Conservation (phyloP, 2,113 vertebrate genomes). For the Colinus virginianus region DNA sequence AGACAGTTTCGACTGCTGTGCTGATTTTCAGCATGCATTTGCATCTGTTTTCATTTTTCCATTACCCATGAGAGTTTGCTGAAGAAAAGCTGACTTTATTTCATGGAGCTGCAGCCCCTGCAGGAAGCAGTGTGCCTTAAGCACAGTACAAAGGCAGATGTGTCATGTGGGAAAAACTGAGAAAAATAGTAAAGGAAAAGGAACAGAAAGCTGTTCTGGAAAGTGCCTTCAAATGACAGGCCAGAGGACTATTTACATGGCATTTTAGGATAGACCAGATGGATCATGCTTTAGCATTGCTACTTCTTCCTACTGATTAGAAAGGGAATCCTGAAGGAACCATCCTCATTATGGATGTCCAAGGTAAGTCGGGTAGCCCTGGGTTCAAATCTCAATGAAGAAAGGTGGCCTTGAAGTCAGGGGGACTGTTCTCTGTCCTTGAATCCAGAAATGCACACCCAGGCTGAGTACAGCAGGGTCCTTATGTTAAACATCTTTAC, state of each 20-base stretch:
- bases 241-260: background rate
- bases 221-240: background rate
- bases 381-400: background rate
- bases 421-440: background rate
- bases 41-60: background rate
- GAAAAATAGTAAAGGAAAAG: background rate
- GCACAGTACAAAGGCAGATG: background rate
- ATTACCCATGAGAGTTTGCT: background rate
- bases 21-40: background rate
- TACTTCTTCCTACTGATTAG: background rate
- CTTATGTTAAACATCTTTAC: background rate
- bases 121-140: background rate
- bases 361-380: background rate
- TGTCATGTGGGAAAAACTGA: background rate
- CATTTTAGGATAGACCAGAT: background rate
- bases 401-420: background rate
- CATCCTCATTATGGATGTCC: background rate
- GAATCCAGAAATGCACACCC: background rate
- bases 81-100: background rate
- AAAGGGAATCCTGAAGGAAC: fast-evolving
- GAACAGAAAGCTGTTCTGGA: background rate
- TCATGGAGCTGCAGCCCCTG: background rate
- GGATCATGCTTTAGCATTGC: background rate
- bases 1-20: background rate
- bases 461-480: background rate